Evolutionary conservation across 2,888 invertebrate species (phyloP).

Genomic region (Sceliomorpha sp.): DNA sequence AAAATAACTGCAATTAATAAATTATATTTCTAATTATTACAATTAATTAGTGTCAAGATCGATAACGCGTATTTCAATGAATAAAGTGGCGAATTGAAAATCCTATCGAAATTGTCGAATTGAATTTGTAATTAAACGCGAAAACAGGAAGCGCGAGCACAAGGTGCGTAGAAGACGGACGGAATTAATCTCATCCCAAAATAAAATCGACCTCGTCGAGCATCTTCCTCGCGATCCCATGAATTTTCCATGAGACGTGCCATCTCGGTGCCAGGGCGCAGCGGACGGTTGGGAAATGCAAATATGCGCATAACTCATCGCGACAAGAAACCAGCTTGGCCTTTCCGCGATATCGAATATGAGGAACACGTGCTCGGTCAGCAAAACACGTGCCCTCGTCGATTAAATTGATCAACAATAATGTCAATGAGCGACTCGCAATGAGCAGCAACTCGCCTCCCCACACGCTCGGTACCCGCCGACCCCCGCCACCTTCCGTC

Average conservation of each 20-base stretch:
- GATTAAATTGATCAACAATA: constrained; percentile 33
- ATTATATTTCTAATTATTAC: too few species aligned
- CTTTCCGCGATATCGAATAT: constrained; percentile 57
- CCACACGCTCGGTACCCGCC: too few species aligned
- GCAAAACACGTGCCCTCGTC: constrained; percentile 34
- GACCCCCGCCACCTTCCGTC: too few species aligned
- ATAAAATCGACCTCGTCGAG: constrained; percentile 41
- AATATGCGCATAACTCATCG: constrained; percentile 46
- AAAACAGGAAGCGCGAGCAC: constrained; percentile 4
- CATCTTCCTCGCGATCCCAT: constrained; percentile 56
- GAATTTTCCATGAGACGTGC: constrained; percentile 65
- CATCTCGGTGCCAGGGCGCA: constrained; percentile 17
- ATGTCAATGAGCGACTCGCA: constrained; percentile 19
- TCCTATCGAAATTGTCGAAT: too few species aligned
- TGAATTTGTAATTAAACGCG: too few species aligned
- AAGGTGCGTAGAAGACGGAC: constrained; percentile 10
- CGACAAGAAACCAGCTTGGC: constrained; percentile 55
- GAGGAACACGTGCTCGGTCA: constrained; percentile 39
- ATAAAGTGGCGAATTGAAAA: too few species aligned
- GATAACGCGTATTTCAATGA: too few species aligned
- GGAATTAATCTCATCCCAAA: constrained; percentile 26
- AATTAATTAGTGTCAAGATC: too few species aligned
- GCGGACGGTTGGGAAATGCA: constrained; percentile 28
- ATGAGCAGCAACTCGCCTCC: too few species aligned
- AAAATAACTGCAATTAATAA: too few species aligned